Evolutionary conservation across 2,797 vertebrate genomes (phyloP).

Genomic region (Leucoraja ocellata): DNA sequence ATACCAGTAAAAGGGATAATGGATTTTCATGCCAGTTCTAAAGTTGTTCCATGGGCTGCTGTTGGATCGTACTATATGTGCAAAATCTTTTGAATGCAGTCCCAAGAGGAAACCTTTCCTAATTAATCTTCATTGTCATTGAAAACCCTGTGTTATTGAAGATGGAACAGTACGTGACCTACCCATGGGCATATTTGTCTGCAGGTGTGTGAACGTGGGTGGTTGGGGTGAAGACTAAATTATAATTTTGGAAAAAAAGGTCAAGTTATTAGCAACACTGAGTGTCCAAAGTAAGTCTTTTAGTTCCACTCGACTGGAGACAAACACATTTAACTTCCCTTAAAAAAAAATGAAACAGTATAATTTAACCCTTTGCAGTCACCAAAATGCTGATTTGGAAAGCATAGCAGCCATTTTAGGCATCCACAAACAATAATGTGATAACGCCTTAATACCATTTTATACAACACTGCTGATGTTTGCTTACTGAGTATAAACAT

Average conservation of each 20-base stretch:
- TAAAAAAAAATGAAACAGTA: not conserved
- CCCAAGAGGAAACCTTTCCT: not conserved
- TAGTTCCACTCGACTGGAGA: not conserved
- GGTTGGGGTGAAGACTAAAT: not conserved
- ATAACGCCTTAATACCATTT: no score
- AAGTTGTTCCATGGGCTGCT: not conserved
- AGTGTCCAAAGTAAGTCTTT: not conserved
- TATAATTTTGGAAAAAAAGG: not conserved
- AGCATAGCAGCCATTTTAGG: not conserved
- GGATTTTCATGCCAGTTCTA: slow-evolving; percentile 31
- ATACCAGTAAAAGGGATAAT: slow-evolving; percentile 15
- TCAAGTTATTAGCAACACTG: not conserved
- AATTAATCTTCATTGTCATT: slow-evolving; percentile 9
- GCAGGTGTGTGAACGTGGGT: slow-evolving; percentile 20
- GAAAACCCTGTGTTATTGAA: not conserved
- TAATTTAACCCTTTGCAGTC: not conserved
- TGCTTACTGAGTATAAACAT: not conserved
- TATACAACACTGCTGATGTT: no score
- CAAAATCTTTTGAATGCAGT: slow-evolving; percentile 8
- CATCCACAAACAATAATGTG: no score
- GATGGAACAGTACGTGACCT: not conserved
- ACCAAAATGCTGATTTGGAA: not conserved
- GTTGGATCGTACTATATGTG: not conserved
- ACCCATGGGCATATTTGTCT: slow-evolving; percentile 1
- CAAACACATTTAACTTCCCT: not conserved